Percentiles rank a stretch among this genome's conserved stretches.
phyloP scores from a whole-genome alignment of 2,797 vertebrate genomes.

The Cryptoblepharus egeriae region DNA sequence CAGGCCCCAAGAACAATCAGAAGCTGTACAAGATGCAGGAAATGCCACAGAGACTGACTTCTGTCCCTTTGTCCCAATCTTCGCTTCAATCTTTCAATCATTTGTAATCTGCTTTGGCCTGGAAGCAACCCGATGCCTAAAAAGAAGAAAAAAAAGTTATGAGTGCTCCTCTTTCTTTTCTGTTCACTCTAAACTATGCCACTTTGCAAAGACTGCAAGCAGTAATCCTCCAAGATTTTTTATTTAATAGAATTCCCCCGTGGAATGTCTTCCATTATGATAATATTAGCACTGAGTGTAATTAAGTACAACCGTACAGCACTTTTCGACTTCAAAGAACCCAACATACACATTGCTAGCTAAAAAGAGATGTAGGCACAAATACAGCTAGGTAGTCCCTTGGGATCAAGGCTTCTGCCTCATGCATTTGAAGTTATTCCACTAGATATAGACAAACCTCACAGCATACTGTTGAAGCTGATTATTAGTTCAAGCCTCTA shows the following conservation, averaged over 20 bases:
- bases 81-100: not conserved
- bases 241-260: not conserved
- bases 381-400: not conserved
- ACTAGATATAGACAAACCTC: not conserved
- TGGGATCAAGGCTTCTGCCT: not conserved
- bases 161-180: not conserved
- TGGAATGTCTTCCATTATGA: constrained; percentile 19
- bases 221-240: not conserved
- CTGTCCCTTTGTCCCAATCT: not conserved
- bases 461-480: not conserved
- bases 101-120: not conserved
- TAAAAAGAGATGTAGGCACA: not conserved
- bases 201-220: not conserved
- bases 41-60: constrained; percentile 22
- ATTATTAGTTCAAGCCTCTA: not conserved
- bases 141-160: not conserved
- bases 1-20: constrained; percentile 16
- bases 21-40: constrained; percentile 22
- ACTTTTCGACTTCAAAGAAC: constrained; percentile 22
- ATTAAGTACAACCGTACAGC: constrained; percentile 12
- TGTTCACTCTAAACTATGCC: not conserved
- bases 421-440: not conserved
- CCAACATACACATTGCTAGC: not conserved
- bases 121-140: not conserved
- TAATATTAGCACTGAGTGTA: constrained; percentile 24